Evolutionary conservation across 2,888 invertebrate genomes (phyloP), one percentile per base, ranked within the genome.

Genomic region (Cyaniris semiargus): DNA sequence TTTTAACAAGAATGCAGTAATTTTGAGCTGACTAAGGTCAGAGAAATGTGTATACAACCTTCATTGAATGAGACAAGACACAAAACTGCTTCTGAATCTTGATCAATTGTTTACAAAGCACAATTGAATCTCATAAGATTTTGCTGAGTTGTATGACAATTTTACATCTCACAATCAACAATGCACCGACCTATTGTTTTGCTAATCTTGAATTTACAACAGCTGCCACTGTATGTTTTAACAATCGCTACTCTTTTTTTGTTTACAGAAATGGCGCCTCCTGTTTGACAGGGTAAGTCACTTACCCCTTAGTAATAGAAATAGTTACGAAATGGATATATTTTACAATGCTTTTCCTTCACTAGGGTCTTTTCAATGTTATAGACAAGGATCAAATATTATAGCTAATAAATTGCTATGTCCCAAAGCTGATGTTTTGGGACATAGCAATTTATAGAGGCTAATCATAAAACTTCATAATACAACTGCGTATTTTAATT

Each of bases 181-280:
- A 66, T 66, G 66, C 21, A 66, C 21, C 15, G 27, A 31, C 66
- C 18, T 66, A 66, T 66, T 66, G 66, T 66, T 66, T 27, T 66
- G 27, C 27, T 66, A 66, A 66, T 66, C 66, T 78, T 44, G 44
- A 44, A 44, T 56, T 76, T 56, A 18, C 53, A 23, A 18, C 53
- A 23, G 8, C 3, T 56, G 15, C n/a, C 31, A 34, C 15, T 72
- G 48, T 60, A 56, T 58, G 44, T 70, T 31, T 66, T 66, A 18
- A 31, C 31, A 66, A 66, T 5, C 66, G 27, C 60, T 23, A 2
- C 48, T 31, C 84, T 82, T 84, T 86, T 82, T 84, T 86, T 87
- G 85, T 81, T 95, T 95, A 80, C 95, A 98, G 97, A 97, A 97
- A 97, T 98, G 98, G 98, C 96, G 97, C 82, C 95, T 96, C 80